A percentile compares a stretch with the other conserved stretches of the same genome.
Conservation (phyloP, 2,888 invertebrate species). For the Syritta pipiens region DNA sequence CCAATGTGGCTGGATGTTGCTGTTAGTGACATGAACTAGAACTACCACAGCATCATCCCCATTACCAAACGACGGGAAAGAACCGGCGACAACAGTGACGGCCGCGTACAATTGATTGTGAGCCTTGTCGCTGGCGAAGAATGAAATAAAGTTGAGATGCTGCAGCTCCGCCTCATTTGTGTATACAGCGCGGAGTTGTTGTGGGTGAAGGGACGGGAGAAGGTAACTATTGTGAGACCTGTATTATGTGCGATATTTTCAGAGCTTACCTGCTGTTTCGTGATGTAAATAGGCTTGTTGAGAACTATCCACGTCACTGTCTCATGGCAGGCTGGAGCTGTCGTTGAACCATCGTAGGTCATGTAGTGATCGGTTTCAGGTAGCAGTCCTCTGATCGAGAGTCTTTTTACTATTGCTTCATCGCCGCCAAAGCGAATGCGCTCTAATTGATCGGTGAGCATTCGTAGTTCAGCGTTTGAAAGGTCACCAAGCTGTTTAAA, state of each 20-base stretch:
- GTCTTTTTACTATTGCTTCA: conserved; percentile 89
- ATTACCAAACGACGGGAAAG: conserved; percentile 11
- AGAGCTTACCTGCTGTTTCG: conserved; percentile 94
- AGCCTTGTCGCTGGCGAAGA: conserved; percentile 18
- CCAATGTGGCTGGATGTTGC: not conserved
- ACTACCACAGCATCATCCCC: no score
- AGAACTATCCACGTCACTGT: conserved; percentile 99
- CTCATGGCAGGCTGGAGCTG: conserved; percentile 98
- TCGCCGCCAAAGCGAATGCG: conserved; percentile 95
- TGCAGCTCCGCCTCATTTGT: conserved; percentile 18
- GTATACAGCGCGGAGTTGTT: not conserved
- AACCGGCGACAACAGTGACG: conserved; percentile 22
- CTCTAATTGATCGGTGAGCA: conserved; percentile 94
- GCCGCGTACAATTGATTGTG: conserved; percentile 29
- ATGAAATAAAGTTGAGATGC: conserved; percentile 21
- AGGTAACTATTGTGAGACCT: no score
- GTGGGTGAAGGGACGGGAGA: not conserved
- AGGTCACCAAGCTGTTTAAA: conserved; percentile 89
- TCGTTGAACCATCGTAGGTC: conserved; percentile 98
- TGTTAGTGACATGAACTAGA: conserved; percentile 36
- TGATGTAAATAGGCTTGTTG: conserved; percentile 99
- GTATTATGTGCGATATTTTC: no score
- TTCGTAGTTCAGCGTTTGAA: conserved; percentile 93
- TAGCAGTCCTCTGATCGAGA: conserved; percentile 92
- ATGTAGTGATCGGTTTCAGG: conserved; percentile 97